These are phyloP conservation scores for Aphrocallistes beatrix DNA, from an alignment of 37 sponge, comb jelly and placozoan species.

Conservation along the genomic window DNA sequence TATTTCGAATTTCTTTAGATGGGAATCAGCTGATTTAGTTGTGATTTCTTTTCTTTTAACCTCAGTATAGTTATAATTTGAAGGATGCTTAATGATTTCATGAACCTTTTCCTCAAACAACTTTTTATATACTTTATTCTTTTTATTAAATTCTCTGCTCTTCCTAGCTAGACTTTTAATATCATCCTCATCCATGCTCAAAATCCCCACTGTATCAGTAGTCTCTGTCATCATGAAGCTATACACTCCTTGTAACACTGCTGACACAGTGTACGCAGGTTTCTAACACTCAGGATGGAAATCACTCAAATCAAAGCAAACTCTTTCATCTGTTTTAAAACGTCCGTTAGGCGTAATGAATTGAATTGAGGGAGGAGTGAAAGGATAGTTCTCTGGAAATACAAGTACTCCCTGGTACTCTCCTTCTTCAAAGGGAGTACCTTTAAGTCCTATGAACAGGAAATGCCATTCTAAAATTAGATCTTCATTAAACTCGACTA, in stretches of 20 bases:
- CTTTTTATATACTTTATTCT: no score
- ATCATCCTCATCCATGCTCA: neutral
- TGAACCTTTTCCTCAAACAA: no score
- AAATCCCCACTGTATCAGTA: neutral
- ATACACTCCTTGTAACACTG: neutral
- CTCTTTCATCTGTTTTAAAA: neutral
- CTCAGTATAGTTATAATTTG: no score
- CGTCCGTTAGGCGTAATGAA: neutral
- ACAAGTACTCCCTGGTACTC: neutral
- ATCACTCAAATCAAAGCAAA: neutral
- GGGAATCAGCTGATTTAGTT: no score
- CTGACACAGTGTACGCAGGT: neutral
- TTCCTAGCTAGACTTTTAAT: no score
- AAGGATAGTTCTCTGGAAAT: neutral
- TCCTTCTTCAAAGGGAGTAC: neutral
- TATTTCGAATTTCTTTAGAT: no score
- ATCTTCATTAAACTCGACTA: neutral
- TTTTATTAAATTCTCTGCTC: no score
- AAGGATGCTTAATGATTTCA: no score
- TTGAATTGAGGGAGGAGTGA: neutral
- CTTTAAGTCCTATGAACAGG: neutral
- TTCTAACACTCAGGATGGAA: slow-evolving; percentile 8
- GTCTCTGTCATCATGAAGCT: neutral
- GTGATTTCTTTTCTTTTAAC: no score
- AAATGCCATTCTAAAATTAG: neutral